Conservation (phyloP, 2,888 invertebrate species). For the Phaedon cochleariae region DNA sequence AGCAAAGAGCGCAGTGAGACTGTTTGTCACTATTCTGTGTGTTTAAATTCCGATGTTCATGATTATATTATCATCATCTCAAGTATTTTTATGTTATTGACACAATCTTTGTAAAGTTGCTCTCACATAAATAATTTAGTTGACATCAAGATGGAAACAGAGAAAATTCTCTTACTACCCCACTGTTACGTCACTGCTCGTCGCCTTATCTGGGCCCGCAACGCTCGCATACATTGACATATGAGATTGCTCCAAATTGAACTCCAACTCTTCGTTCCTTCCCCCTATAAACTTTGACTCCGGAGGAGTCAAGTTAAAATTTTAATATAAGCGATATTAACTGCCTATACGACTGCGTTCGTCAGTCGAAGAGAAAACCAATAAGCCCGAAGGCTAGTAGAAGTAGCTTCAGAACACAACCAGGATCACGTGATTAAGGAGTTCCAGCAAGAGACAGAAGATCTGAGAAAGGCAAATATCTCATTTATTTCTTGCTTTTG, state of each 20-base stretch:
- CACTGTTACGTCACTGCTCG: no score
- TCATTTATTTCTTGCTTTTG: slow-evolving; percentile 11
- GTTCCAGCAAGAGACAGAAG: slow-evolving; percentile 16
- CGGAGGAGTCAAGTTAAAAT: slow-evolving; percentile 49
- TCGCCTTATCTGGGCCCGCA: no score
- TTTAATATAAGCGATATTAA: slow-evolving; percentile 56
- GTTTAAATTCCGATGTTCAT: no score
- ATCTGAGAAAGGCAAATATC: slow-evolving; percentile 19
- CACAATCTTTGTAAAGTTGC: no score
- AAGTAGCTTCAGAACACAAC: slow-evolving; percentile 21
- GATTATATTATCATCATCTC: no score
- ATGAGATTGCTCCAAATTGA: slow-evolving; percentile 54
- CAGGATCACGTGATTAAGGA: slow-evolving; percentile 28
- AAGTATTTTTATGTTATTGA: no score
- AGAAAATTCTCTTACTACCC: no score
- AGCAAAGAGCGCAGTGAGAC: no score
- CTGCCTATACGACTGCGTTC: slow-evolving; percentile 31
- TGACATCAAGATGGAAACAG: no score
- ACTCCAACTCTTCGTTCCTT: slow-evolving; percentile 37
- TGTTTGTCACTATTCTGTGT: no score
- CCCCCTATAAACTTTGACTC: slow-evolving; percentile 12
- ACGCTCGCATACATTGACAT: slow-evolving; percentile 55
- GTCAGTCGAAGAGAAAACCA: slow-evolving; percentile 31
- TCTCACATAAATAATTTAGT: no score
- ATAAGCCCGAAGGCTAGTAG: slow-evolving; percentile 32